Evolutionary conservation across 2,888 invertebrate genomes (phyloP).

Genomic region (Scaptomyza flava): DNA sequence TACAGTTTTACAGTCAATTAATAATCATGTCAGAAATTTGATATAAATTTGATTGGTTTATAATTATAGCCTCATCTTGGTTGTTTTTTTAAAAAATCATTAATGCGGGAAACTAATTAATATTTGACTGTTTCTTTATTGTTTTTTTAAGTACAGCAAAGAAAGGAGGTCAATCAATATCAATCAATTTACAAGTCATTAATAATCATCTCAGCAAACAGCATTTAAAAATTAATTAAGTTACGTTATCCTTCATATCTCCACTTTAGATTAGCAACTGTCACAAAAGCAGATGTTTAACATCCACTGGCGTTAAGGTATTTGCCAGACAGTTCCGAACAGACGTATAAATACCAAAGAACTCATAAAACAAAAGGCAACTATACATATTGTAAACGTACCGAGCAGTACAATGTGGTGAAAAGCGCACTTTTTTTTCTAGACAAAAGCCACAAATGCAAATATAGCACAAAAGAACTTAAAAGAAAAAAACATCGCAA

Average conservation of each 20-base stretch:
- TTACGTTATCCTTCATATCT: not conserved
- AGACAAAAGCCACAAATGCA: conserved; percentile 53
- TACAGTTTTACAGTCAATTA: conserved; percentile 13
- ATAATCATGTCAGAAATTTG: conserved; percentile 1
- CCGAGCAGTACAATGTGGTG: not conserved
- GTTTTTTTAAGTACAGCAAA: no score
- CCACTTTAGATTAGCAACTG: not conserved
- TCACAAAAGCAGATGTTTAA: not conserved
- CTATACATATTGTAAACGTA: not conserved
- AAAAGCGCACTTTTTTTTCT: conserved; percentile 41
- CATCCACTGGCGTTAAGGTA: not conserved
- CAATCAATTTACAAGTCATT: not conserved
- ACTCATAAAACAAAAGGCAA: not conserved
- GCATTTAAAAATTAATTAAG: not conserved
- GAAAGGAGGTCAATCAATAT: not conserved
- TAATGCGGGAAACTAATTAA: not conserved
- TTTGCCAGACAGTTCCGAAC: not conserved
- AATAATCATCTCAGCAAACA: not conserved
- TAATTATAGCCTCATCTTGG: conserved; percentile 1
- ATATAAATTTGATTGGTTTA: not conserved
- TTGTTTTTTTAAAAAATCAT: not conserved
- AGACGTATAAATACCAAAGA: not conserved
- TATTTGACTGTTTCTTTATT: not conserved
- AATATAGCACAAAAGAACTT: not conserved
- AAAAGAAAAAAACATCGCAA: no score